Evolutionary conservation across 2,797 vertebrate species (phyloP).

Genomic region (Pipistrellus pipistrellus): DNA sequence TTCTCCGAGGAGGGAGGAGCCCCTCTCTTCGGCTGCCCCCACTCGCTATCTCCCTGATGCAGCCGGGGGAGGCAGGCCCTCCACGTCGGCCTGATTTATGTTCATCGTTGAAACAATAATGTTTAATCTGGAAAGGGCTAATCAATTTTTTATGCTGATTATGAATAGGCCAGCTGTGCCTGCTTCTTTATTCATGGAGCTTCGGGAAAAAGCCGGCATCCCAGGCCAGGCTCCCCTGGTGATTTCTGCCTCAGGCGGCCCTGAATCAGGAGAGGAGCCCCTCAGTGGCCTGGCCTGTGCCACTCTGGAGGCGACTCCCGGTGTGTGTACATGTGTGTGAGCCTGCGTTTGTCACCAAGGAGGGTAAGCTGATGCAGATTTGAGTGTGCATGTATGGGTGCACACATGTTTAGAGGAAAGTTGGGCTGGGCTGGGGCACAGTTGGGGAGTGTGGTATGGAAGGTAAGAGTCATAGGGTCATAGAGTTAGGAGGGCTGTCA

Average conservation of each 20-base stretch:
- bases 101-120: conserved; percentile 90
- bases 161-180: conserved; percentile 92
- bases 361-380: neutral
- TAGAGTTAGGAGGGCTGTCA: neutral
- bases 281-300: conserved; percentile 61
- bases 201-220: conserved; percentile 86
- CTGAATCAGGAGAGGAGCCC: conserved; percentile 71
- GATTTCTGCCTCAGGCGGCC: conserved; percentile 77
- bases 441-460: neutral
- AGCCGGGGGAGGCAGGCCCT: conserved; percentile 43
- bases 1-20: neutral
- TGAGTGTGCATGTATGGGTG: neutral
- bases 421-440: neutral
- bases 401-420: rapidly evolving
- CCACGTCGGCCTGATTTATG: conserved; percentile 89
- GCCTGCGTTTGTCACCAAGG: neutral
- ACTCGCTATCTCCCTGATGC: neutral
- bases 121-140: conserved; percentile 92
- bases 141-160: conserved; percentile 93
- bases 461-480: neutral
- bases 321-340: neutral
- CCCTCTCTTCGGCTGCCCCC: rapidly evolving
- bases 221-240: conserved; percentile 81
- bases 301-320: conserved; percentile 45
- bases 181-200: conserved; percentile 91